Conservation (phyloP, 1,140 invertebrate species). For the Pogonomyrmex californicus region DNA sequence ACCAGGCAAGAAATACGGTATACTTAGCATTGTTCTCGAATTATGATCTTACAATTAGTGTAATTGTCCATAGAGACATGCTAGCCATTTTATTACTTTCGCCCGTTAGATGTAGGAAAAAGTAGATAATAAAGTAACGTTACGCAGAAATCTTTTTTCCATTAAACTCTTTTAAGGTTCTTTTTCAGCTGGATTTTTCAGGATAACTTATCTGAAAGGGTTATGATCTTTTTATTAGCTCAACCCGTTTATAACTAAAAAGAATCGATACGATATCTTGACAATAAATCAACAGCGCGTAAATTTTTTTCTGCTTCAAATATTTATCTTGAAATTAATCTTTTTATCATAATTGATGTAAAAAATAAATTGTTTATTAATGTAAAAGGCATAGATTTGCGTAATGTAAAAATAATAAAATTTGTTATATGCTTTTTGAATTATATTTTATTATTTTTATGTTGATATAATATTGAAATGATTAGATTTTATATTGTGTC, state of each 20-base stretch:
- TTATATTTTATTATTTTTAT: no score
- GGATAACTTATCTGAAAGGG: background rate
- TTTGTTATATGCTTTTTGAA: no score
- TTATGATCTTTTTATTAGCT: background rate
- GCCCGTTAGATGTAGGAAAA: slow-evolving; percentile 9
- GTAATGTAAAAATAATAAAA: no score
- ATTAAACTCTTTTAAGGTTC: background rate
- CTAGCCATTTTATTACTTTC: slow-evolving; percentile 24
- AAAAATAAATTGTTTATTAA: no score
- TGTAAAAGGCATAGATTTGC: no score
- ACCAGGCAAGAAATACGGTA: slow-evolving; percentile 60
- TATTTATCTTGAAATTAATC: background rate
- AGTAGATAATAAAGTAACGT: background rate
- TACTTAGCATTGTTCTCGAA: slow-evolving; percentile 58
- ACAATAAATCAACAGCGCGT: background rate
- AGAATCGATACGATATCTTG: background rate
- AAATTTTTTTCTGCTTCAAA: background rate
- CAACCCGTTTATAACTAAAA: no score
- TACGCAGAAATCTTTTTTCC: background rate
- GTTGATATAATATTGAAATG: no score
- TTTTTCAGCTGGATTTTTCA: background rate
- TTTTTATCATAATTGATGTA: no score
- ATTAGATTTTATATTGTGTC: no score
- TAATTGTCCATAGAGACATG: slow-evolving; percentile 19
- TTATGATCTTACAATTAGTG: background rate